Evolutionary conservation across 2,113 vertebrate species (phyloP).

Genomic region (Ictidomys tridecemlineatus): DNA sequence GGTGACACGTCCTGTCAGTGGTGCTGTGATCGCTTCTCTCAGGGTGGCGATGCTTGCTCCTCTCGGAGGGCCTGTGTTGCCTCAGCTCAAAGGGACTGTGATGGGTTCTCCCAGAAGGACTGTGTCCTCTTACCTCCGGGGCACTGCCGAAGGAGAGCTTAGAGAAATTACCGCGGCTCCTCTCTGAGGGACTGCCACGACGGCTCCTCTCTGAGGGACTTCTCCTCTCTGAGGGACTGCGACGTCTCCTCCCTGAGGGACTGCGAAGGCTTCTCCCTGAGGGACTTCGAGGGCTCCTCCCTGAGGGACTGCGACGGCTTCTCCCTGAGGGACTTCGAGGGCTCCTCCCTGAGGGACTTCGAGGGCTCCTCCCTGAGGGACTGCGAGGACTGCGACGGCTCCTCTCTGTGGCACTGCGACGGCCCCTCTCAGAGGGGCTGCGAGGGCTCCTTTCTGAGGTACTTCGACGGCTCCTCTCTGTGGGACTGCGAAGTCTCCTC

Average conservation of each 20-base stretch:
- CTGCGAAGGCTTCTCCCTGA: background rate
- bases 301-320: background rate
- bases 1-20: background rate
- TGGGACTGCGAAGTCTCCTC: background rate
- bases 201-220: background rate
- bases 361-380: accelerated
- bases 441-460: background rate
- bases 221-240: background rate
- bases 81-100: background rate
- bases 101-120: background rate
- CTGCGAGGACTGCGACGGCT: accelerated
- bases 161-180: background rate
- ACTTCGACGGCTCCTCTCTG: background rate
- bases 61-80: background rate
- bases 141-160: background rate
- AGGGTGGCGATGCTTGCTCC: background rate
- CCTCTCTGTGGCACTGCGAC: background rate
- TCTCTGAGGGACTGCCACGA: background rate
- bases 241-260: background rate
- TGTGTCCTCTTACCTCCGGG: accelerated
- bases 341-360: background rate
- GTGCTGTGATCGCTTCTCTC: background rate
- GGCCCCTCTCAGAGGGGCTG: background rate
- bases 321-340: accelerated
- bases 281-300: accelerated